These are phyloP conservation scores for Psix sp. DNA, from an alignment of 1,140 invertebrate species.

Conservation along the genomic window DNA sequence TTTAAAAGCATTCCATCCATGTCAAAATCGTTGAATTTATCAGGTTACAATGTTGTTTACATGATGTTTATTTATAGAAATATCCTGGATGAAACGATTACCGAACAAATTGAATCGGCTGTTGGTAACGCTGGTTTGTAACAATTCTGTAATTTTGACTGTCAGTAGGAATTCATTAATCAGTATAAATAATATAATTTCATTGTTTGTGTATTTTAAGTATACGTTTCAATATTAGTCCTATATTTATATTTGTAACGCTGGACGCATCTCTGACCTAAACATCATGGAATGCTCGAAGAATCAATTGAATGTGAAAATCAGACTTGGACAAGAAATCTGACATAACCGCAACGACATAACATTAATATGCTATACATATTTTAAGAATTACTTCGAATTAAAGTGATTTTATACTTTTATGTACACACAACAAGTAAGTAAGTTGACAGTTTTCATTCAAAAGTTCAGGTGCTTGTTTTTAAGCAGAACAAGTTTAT, in stretches of 20 bases:
- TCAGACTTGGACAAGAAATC: conserved; percentile 21
- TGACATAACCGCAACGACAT: conserved; percentile 51
- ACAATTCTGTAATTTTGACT: conserved; percentile 50
- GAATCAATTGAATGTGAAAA: conserved; percentile 26
- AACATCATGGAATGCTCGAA: conserved; percentile 6
- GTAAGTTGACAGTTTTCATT: too few species aligned
- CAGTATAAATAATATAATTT: conserved; percentile 45
- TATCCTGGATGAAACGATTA: too few species aligned
- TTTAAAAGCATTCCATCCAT: too few species aligned
- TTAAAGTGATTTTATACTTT: too few species aligned
- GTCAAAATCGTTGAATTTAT: too few species aligned
- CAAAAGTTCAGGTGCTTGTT: background rate
- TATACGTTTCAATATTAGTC: conserved; percentile 6
- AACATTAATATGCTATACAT: conserved; percentile 36
- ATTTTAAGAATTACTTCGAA: too few species aligned
- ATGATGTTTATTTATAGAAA: too few species aligned
- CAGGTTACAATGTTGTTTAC: too few species aligned
- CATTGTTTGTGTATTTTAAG: conserved; percentile 40
- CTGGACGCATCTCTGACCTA: background rate
- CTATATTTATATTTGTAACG: conserved; percentile 20
- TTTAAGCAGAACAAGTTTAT: background rate
- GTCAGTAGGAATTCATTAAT: conserved; percentile 47
- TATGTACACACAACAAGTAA: conserved; percentile 7
- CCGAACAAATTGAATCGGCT: too few species aligned
- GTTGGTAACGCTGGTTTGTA: conserved; percentile 40